phyloP scores from a whole-genome alignment of 2,113 vertebrate genomes.

The Donacobius atricapilla region DNA sequence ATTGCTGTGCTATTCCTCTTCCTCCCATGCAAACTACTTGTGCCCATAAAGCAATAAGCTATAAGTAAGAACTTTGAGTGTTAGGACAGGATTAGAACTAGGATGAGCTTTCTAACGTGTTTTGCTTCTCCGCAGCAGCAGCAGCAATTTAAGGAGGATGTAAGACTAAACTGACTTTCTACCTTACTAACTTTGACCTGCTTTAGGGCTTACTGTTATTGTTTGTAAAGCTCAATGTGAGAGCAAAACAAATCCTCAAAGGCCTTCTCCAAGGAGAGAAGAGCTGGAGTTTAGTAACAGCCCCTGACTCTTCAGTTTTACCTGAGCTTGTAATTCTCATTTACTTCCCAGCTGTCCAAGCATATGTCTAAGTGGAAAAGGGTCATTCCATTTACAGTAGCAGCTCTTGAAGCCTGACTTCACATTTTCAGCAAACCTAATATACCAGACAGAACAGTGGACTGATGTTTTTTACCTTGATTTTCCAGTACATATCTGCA shows the following conservation, averaged over 20 bases:
- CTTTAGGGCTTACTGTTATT: neutral
- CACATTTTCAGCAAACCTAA: neutral
- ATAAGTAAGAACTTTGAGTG: neutral
- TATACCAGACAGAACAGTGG: neutral
- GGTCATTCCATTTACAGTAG: neutral
- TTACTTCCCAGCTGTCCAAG: neutral
- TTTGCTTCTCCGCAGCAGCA: neutral
- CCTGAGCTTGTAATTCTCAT: fast-evolving
- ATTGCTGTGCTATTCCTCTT: neutral
- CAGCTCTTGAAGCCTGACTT: neutral
- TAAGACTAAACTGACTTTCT: neutral
- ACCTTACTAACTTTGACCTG: neutral
- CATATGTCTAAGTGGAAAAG: neutral
- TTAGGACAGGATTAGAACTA: neutral
- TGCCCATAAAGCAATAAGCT: neutral
- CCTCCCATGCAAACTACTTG: neutral
- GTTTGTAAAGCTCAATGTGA: neutral
- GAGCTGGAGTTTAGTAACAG: neutral
- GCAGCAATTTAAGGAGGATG: neutral
- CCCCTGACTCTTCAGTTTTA: neutral
- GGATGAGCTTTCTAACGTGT: neutral
- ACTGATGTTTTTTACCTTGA: neutral
- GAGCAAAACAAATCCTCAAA: neutral
- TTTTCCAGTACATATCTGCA: neutral
- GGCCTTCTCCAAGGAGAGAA: neutral